Conservation (phyloP, 2,797 vertebrate genomes). For the Brachyalestes nurse region DNA sequence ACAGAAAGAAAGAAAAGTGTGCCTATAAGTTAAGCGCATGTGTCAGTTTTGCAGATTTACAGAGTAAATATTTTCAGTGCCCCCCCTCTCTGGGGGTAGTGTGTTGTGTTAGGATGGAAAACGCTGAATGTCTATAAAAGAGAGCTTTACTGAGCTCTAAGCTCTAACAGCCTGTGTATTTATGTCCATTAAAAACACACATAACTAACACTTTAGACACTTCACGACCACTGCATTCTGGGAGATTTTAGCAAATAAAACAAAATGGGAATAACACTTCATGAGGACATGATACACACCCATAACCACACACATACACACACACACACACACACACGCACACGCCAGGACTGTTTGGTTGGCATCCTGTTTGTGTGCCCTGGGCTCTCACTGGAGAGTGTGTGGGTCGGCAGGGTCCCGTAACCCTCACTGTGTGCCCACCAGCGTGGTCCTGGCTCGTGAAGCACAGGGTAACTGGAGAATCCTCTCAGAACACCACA, state of each 20-base stretch:
- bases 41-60: slow-evolving; percentile 45
- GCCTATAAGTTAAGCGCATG: slow-evolving; percentile 14
- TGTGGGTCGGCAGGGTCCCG: slow-evolving; percentile 26
- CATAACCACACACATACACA: slow-evolving; percentile 31
- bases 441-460: not conserved
- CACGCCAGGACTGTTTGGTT: slow-evolving; percentile 24
- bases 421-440: slow-evolving; percentile 1
- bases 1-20: slow-evolving; percentile 28
- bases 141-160: slow-evolving; percentile 63
- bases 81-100: slow-evolving; percentile 49
- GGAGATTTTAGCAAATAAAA: slow-evolving; percentile 61
- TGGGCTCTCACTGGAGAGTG: not conserved
- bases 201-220: slow-evolving; percentile 59
- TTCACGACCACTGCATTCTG: slow-evolving; percentile 49
- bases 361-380: not conserved
- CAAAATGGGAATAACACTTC: slow-evolving; percentile 46
- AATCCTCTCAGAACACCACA: slow-evolving; percentile 28
- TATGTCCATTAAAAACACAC: slow-evolving; percentile 66
- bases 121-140: slow-evolving; percentile 75
- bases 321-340: slow-evolving; percentile 24
- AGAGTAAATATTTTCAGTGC: slow-evolving; percentile 48
- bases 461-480: slow-evolving; percentile 32
- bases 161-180: slow-evolving; percentile 71
- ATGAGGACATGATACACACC: slow-evolving; percentile 38
- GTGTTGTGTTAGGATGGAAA: slow-evolving; percentile 71